These are phyloP conservation scores for Poecile atricapillus DNA, from an alignment of 2,113 vertebrate species.

Conservation along the genomic window DNA sequence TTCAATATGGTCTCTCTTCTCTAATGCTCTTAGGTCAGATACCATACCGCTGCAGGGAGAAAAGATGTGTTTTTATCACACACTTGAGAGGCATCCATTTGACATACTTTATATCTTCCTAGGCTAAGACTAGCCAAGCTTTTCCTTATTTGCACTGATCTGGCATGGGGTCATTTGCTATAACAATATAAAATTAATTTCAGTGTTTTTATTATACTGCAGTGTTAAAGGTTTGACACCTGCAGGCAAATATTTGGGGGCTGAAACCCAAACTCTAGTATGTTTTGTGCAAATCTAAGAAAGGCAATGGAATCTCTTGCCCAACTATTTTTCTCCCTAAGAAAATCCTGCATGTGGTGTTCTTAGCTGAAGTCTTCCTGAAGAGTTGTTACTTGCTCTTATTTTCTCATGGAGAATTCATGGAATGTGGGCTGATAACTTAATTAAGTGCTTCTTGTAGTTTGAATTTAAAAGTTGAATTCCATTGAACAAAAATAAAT, in stretches of 20 bases:
- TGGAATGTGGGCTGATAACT: neutral
- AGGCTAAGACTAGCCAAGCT: slow-evolving; percentile 53
- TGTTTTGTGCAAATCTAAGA: neutral
- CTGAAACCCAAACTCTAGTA: neutral
- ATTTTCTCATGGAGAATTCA: neutral
- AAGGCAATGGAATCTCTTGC: neutral
- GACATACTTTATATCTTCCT: slow-evolving; percentile 64
- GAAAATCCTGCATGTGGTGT: neutral
- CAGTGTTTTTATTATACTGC: neutral
- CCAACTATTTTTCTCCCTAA: neutral
- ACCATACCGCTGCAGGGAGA: slow-evolving; percentile 49
- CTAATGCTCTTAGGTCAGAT: slow-evolving; percentile 69
- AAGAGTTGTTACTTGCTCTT: neutral
- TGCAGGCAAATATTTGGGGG: neutral
- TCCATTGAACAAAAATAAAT: neutral
- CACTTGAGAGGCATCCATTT: slow-evolving; percentile 63
- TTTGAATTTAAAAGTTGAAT: slow-evolving; percentile 15
- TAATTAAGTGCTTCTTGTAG: neutral
- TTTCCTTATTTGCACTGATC: slow-evolving; percentile 66
- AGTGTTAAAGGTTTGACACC: neutral
- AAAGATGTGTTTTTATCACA: slow-evolving; percentile 69
- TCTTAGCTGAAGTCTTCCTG: neutral
- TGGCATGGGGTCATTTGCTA: slow-evolving; percentile 48
- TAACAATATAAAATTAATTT: slow-evolving; percentile 41
- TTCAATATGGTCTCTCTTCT: slow-evolving; percentile 64